Percentiles rank a stretch among this genome's conserved stretches.
Conservation (phyloP, 2,113 vertebrate genomes). For the Semicossyphus pulcher region DNA sequence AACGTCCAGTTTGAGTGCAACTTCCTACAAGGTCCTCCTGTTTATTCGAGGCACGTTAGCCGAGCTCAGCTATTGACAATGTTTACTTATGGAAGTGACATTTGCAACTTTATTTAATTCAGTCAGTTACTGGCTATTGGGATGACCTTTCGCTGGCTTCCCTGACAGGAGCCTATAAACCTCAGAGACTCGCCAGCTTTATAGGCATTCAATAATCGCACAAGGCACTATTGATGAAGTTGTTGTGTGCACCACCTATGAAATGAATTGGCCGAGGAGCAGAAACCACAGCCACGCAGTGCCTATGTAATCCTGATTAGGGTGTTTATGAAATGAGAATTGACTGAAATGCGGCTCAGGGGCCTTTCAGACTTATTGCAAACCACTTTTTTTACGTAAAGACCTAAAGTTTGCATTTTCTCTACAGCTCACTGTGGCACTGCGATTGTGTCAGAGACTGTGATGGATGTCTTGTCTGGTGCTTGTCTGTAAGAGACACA, state of each 20-base stretch:
- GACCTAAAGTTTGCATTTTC: conserved; percentile 21
- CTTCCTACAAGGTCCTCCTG: conserved; percentile 40
- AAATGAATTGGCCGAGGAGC: conserved; percentile 61
- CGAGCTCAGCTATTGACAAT: conserved; percentile 60
- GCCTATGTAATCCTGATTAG: conserved; percentile 28
- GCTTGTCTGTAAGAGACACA: conserved; percentile 43
- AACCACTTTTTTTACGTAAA: conserved; percentile 28
- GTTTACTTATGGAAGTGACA: conserved; percentile 81
- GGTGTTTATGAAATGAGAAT: conserved; percentile 64
- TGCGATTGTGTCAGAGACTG: conserved; percentile 23
- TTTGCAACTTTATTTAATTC: conserved; percentile 84
- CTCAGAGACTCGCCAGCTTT: conserved; percentile 65
- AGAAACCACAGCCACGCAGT: conserved; percentile 34
- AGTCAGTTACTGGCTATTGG: conserved; percentile 76
- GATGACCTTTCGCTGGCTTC: conserved; percentile 79
- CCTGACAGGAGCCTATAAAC: conserved; percentile 67
- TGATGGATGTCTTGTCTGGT: conserved; percentile 59
- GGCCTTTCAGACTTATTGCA: conserved; percentile 16
- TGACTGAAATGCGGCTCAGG: conserved; percentile 41
- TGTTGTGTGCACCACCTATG: conserved; percentile 67
- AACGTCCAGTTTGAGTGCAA: conserved; percentile 15
- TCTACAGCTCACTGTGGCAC: not conserved
- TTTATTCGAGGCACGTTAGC: conserved; percentile 64
- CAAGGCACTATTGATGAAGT: conserved; percentile 76
- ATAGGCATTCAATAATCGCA: conserved; percentile 78